phyloP scores from a whole-genome alignment of 2,888 invertebrate genomes.

The Lacanobia wlatinum region DNA sequence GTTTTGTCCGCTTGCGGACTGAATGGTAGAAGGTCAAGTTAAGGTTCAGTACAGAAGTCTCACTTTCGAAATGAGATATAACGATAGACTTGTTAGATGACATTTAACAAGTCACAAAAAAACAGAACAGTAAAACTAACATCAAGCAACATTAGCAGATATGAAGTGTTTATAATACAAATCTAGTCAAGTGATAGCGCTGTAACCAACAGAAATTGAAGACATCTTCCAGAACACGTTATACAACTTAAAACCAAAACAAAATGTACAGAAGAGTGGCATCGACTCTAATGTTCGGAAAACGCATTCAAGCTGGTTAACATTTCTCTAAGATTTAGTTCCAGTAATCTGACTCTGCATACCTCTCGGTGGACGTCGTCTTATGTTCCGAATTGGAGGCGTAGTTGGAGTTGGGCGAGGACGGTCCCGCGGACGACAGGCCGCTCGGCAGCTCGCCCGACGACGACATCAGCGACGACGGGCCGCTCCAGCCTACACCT shows the following conservation, averaged over 20 bases:
- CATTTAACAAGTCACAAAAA: slow-evolving; percentile 53
- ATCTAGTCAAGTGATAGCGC: slow-evolving; percentile 59
- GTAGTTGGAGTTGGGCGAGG: slow-evolving; percentile 94
- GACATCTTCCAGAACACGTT: slow-evolving; percentile 57
- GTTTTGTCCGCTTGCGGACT: slow-evolving; percentile 34
- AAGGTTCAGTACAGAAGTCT: slow-evolving; percentile 38
- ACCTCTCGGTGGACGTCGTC: slow-evolving; percentile 82
- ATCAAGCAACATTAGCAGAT: slow-evolving; percentile 70
- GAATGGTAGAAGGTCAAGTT: slow-evolving; percentile 27
- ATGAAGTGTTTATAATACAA: slow-evolving; percentile 65
- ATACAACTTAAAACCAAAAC: slow-evolving; percentile 41
- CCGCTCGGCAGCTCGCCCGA: slow-evolving; percentile 89
- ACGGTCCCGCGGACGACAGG: slow-evolving; percentile 94
- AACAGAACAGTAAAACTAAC: slow-evolving; percentile 63
- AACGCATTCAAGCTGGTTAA: slow-evolving; percentile 66
- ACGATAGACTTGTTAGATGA: slow-evolving; percentile 36
- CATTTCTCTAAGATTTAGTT: slow-evolving; percentile 35
- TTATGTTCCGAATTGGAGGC: slow-evolving; percentile 81
- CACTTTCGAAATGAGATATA: slow-evolving; percentile 31
- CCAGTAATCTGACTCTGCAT: slow-evolving; percentile 51
- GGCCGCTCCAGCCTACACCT: slow-evolving; percentile 95
- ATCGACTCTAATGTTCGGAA: slow-evolving; percentile 56
- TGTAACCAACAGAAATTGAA: slow-evolving; percentile 53
- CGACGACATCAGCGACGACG: slow-evolving; percentile 94
- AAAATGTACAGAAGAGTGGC: slow-evolving; percentile 45